Base-by-base conservation (phyloP, 2,888 invertebrate species). In the Himalopsyche japonica region DNA sequence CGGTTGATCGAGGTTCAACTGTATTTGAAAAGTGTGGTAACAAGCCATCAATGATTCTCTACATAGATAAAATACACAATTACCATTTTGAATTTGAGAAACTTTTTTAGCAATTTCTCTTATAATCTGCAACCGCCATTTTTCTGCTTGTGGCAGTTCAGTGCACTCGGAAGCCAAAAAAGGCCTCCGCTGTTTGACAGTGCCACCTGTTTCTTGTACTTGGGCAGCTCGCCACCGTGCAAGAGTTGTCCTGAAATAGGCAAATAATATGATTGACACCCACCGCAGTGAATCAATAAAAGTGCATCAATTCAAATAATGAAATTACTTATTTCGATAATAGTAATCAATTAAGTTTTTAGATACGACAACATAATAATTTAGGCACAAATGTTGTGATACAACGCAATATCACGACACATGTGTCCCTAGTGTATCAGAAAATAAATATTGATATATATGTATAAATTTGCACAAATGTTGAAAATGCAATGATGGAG, bases 201-300 rank as follows among this genome's bases (percentile, higher is more conserved):
- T 93, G 10, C 97, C 97, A 12, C 97, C 97, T 15, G 97, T 94
- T 90, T 98, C 98, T 79, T 97, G 97, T 86, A 98, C 94, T 90
- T 99, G 99, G 43, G 98, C 98, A 48, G 98, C 98, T 88, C 99
- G 93, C 99, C 99, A 99, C 87, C 99, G 95, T 87, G 99, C 99
- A 88, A 99, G 92, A 0, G 99, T 99, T 43, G 99, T 99, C 99
- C 97, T 97, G 87, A n/a, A 77, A 82, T n/a, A 57, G 57, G 5
- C 24, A n/a, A 32, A 1, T 34, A 34, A 34, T 8, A 37, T 37
- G 10, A 37, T 37, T 37, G 37, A 37, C 8, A 37, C 8, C 37
- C 37, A 37, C 10, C 10, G 8, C 37, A 10, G 7, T 8, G 32
- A 32, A 77, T 32, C 32, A 20, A 34, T 30, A 37, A n/a, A 78